Conservation (phyloP, 2,888 invertebrate genomes). For the Diploptera punctata region DNA sequence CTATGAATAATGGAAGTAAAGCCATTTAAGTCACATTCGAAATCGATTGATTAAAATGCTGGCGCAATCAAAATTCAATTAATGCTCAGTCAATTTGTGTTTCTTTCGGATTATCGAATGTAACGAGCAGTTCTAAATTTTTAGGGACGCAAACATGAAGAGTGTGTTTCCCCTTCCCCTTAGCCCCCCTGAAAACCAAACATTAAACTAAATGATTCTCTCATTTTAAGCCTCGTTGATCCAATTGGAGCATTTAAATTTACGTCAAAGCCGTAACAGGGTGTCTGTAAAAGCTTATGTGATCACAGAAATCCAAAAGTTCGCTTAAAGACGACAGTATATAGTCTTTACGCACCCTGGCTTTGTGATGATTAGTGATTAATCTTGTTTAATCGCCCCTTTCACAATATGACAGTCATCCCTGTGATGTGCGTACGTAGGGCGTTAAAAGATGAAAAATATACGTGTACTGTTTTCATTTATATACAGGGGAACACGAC, state of each 20-base stretch:
- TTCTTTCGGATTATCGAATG: no score
- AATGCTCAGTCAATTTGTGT: no score
- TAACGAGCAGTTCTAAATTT: no score
- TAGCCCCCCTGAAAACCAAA: neutral
- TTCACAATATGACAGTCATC: neutral
- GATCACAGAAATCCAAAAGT: neutral
- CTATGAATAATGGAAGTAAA: no score
- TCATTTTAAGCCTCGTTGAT: neutral
- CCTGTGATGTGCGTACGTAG: neutral
- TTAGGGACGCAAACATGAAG: no score
- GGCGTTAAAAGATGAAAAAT: constrained; percentile 31
- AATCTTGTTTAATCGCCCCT: constrained; percentile 4
- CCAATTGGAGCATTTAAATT: neutral
- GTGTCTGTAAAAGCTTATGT: neutral
- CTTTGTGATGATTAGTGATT: constrained; percentile 30
- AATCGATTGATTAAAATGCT: no score
- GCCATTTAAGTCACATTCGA: no score
- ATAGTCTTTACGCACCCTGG: neutral
- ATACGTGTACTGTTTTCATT: constrained; percentile 25
- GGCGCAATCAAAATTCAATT: no score
- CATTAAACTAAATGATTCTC: neutral
- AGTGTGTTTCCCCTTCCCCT: neutral
- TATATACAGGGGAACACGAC: constrained; percentile 16
- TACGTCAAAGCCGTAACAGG: neutral
- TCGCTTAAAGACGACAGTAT: neutral